Evolutionary conservation across 2,888 invertebrate species (phyloP), one percentile per base, ranked within the genome.

Genomic region (Alcis repandata): DNA sequence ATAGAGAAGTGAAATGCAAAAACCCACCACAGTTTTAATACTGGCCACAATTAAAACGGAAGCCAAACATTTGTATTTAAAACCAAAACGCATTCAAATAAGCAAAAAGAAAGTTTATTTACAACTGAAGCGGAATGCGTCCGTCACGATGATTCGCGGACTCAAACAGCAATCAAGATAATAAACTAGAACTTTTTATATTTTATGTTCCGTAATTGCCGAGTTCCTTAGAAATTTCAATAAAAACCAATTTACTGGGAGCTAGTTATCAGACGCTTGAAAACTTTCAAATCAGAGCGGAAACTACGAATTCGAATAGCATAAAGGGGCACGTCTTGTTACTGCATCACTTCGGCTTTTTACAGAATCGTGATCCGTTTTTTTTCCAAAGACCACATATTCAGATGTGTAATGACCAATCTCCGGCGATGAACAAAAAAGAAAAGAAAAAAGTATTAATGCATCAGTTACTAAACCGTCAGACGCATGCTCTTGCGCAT

Each of bases 381-480:
- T 89, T 90, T 88, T 90, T 91, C 86, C 89, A 79, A 80, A 85
- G 86, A 88, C 86, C 88, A 89, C 89, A 91, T 90, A 92, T 92
- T 92, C 92, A 92, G 89, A 92, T 92, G 88, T 88, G 91, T 91
- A 91, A 91, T 91, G 91, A 91, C 90, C 91, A 91, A 92, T 92
- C 92, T 91, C 91, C 90, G 89, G 87, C 88, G 88, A 87, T 84
- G 74, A 85, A 80, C 87, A 80, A 88, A 88, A 89, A 88, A 89
- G 87, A 79, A 79, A 36, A 86, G 85, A 78, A 64, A 59, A 64
- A 54, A 59, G 87, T 88, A 91, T 92, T 91, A 92, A 93, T 92
- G 92, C 92, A 91, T 91, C 91, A 89, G 90, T 90, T 90, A 92
- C 92, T 92, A 92, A 93, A 92, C 90, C 92, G 89, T 89, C 89